Conservation (phyloP, 2,797 vertebrate species). For the Hippopotamyrus pictus region DNA sequence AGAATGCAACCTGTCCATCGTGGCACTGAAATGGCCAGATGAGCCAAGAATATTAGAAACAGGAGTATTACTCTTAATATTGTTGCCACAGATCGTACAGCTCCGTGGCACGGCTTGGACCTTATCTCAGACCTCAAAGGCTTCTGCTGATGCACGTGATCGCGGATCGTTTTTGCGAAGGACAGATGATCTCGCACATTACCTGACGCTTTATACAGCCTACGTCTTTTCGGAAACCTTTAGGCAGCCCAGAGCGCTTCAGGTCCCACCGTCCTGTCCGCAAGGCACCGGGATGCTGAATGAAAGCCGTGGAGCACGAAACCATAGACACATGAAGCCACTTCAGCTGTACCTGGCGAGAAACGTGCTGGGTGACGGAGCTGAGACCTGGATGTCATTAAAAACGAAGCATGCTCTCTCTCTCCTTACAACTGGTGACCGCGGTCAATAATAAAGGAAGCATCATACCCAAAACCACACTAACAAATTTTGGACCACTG, state of each 20-base stretch:
- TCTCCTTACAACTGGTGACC: constrained; percentile 46
- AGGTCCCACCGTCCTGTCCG: constrained; percentile 31
- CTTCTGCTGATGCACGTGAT: constrained; percentile 18
- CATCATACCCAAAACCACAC: constrained; percentile 56
- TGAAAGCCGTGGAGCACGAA: constrained; percentile 32
- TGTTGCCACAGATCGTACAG: constrained; percentile 11
- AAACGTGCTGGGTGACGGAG: constrained; percentile 56
- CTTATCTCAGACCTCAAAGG: constrained; percentile 1
- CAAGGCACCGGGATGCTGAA: constrained; percentile 24
- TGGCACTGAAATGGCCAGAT: constrained; percentile 31
- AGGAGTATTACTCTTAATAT: constrained; percentile 34
- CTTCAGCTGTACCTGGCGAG: constrained; percentile 58
- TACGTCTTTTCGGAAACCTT: constrained; percentile 48
- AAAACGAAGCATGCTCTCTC: constrained; percentile 61
- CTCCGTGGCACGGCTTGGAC: constrained; percentile 4
- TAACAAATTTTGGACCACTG: constrained; percentile 54
- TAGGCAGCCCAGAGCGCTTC: constrained; percentile 36
- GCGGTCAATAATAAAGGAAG: constrained; percentile 44
- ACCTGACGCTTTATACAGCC: constrained; percentile 47
- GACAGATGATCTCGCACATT: constrained; percentile 49
- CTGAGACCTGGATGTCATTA: constrained; percentile 54
- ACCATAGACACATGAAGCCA: constrained; percentile 45
- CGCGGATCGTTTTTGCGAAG: constrained; percentile 53
- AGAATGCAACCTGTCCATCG: constrained; percentile 88
- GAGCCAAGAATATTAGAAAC: constrained; percentile 36